phyloP scores from a whole-genome alignment of 2,797 vertebrate species.

The Syndactyla subalaris region DNA sequence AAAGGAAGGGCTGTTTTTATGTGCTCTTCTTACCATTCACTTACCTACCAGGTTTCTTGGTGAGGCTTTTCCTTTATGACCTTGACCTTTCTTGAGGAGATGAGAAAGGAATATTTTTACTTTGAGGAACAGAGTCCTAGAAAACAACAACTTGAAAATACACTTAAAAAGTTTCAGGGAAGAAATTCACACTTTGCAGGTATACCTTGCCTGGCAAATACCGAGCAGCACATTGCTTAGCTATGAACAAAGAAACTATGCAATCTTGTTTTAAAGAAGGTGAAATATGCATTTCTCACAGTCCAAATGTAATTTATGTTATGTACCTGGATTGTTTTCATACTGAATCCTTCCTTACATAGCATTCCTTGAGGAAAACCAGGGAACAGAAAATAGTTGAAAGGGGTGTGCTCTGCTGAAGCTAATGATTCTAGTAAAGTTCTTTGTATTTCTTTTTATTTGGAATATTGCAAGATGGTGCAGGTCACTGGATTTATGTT shows the following conservation, averaged over 20 bases:
- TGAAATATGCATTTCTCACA: background rate
- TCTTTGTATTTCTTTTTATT: background rate
- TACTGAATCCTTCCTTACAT: background rate
- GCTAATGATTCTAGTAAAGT: background rate
- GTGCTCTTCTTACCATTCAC: background rate
- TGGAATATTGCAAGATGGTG: background rate
- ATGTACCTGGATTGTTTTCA: background rate
- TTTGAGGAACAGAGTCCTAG: background rate
- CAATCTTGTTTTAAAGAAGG: background rate
- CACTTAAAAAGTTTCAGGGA: background rate
- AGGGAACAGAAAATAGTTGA: background rate
- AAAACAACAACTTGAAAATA: background rate
- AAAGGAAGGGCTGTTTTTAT: background rate
- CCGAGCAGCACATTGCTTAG: background rate
- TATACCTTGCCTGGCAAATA: background rate
- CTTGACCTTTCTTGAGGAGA: constrained; percentile 3
- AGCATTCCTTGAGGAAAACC: background rate
- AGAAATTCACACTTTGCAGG: background rate
- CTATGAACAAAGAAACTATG: background rate
- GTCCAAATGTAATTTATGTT: background rate
- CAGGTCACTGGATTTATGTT: background rate
- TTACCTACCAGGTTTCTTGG: background rate
- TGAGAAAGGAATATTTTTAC: background rate
- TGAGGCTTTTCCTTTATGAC: background rate
- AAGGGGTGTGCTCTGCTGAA: background rate